Evolutionary conservation across 2,113 vertebrate species (phyloP).

Genomic region (Paramisgurnus dabryanus): DNA sequence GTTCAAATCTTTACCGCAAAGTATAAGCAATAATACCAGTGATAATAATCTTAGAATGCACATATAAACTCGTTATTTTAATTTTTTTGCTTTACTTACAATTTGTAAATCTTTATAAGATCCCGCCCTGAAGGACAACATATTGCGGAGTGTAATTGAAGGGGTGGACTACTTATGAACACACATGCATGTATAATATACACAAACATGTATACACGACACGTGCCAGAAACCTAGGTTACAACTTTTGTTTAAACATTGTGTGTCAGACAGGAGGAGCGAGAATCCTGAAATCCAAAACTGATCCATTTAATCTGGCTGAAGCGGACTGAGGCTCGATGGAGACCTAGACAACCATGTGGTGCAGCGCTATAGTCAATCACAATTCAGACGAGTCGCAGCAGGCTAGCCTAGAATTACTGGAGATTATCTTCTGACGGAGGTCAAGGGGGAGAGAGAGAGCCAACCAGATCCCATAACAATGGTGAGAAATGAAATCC

Average conservation of each 20-base stretch:
- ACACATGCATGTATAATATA: not conserved
- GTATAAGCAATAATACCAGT: too few relatives aligned
- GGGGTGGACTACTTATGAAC: not conserved
- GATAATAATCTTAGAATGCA: too few relatives aligned
- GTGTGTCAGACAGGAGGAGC: slow-evolving; percentile 51
- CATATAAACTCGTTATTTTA: too few relatives aligned
- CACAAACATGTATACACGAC: not conserved
- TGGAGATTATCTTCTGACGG: slow-evolving; percentile 69
- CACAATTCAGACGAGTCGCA: slow-evolving; percentile 70
- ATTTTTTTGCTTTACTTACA: too few relatives aligned
- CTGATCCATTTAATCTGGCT: slow-evolving; percentile 73
- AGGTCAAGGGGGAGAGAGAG: slow-evolving; percentile 40
- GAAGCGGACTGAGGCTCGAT: slow-evolving; percentile 29
- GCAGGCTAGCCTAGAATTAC: slow-evolving; percentile 69
- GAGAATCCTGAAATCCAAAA: slow-evolving; percentile 69
- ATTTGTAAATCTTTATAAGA: too few relatives aligned
- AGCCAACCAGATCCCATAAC: slow-evolving; percentile 60
- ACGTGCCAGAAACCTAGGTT: slow-evolving; percentile 3
- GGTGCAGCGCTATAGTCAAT: slow-evolving; percentile 68
- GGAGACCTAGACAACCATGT: slow-evolving; percentile 52
- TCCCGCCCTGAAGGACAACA: too few relatives aligned
- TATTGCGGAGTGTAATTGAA: not conserved
- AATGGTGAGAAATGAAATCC: slow-evolving; percentile 38
- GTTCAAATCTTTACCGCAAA: too few relatives aligned
- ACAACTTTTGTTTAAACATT: slow-evolving; percentile 39